Evolutionary conservation across 2,113 vertebrate genomes (phyloP).

Genomic region (Fulica atra): DNA sequence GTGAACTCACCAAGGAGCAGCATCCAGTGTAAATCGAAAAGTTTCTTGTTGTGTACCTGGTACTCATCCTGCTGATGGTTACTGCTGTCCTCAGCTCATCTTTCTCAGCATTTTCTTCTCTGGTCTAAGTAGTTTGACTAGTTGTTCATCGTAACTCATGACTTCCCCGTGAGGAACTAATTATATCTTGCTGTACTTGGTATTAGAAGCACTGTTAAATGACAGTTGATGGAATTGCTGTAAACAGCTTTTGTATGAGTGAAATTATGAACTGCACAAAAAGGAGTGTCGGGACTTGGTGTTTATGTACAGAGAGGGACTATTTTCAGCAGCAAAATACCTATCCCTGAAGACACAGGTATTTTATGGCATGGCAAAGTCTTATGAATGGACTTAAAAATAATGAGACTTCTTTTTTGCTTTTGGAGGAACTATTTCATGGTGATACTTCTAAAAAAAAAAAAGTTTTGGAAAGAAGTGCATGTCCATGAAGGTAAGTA

Average conservation of each 20-base stretch:
- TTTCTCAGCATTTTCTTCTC: not conserved
- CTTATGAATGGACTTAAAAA: not conserved
- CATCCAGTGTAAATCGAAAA: not conserved
- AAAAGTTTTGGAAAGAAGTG: not conserved
- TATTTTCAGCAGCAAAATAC: not conserved
- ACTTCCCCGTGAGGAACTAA: constrained; percentile 1
- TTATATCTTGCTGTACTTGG: not conserved
- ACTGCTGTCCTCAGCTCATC: not conserved
- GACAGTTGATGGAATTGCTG: not conserved
- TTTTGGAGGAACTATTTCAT: not conserved
- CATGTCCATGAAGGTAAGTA: not conserved
- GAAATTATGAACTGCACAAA: not conserved
- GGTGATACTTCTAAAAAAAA: not conserved
- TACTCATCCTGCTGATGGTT: not conserved
- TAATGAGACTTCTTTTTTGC: not conserved
- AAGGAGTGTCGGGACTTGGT: not conserved
- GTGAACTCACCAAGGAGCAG: not conserved
- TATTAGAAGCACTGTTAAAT: not conserved
- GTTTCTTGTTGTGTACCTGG: not conserved
- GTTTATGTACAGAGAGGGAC: not conserved
- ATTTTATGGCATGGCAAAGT: not conserved
- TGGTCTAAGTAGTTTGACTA: not conserved
- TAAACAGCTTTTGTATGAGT: not conserved
- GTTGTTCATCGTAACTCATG: not conserved
- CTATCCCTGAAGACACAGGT: not conserved